Evolutionary conservation across 1,140 invertebrate species (phyloP).

Genomic region (Mylabris phalerata): DNA sequence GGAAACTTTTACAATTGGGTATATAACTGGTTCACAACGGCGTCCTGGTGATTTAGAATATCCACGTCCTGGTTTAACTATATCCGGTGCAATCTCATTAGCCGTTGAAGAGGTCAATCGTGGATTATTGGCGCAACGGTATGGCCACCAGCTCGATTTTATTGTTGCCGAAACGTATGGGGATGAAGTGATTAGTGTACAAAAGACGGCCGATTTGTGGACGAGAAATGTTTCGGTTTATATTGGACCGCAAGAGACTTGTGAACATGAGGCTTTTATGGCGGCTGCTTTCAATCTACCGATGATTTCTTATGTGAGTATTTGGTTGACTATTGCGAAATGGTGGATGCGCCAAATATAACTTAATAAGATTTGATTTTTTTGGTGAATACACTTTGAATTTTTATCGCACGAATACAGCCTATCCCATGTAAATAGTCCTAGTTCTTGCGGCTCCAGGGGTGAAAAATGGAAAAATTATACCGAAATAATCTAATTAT

Average conservation of each 20-base stretch:
- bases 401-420: too few relatives aligned
- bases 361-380: too few relatives aligned
- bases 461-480: too few relatives aligned
- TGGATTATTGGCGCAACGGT: slow-evolving; percentile 49
- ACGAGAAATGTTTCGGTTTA: slow-evolving; percentile 78
- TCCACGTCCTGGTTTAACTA: slow-evolving; percentile 62
- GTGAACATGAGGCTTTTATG: slow-evolving; percentile 88
- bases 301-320: slow-evolving; percentile 74
- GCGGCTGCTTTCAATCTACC: slow-evolving; percentile 91
- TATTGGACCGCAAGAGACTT: slow-evolving; percentile 93
- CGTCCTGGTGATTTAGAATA: slow-evolving; percentile 68
- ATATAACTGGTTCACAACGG: slow-evolving; percentile 70
- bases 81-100: slow-evolving; percentile 78
- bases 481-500: too few relatives aligned
- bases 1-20: slow-evolving; percentile 57
- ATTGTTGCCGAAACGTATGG: slow-evolving; percentile 88
- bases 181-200: slow-evolving; percentile 77
- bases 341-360: too few relatives aligned
- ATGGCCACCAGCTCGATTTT: slow-evolving; percentile 68
- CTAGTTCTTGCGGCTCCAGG: too few relatives aligned
- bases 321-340: too few relatives aligned
- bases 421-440: too few relatives aligned
- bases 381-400: too few relatives aligned
- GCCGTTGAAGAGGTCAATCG: slow-evolving; percentile 67
- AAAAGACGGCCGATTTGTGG: slow-evolving; percentile 80